These are phyloP conservation scores for Axinella damicornis DNA, from an alignment of 37 sponge, comb jelly and placozoan species.

Conservation along the genomic window DNA sequence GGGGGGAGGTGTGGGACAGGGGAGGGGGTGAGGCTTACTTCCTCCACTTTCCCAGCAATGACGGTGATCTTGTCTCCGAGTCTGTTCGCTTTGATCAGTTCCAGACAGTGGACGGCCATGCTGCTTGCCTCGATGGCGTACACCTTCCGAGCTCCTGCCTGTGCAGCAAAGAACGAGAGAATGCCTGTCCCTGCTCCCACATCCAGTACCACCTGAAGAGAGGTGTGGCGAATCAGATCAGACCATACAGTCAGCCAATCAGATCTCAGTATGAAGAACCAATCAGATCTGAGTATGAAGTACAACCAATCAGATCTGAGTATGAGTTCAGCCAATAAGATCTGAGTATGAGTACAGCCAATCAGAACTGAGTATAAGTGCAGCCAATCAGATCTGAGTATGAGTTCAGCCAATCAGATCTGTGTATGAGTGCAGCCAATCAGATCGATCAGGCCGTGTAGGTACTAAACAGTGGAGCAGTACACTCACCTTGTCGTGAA, in stretches of 20 bases:
- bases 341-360: neutral
- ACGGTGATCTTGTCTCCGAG: slow-evolving; percentile 77
- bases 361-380: neutral
- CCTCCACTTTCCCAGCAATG: slow-evolving; percentile 94
- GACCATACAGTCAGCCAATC: neutral
- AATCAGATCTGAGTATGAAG: neutral
- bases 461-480: neutral
- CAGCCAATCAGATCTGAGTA: neutral
- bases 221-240: neutral
- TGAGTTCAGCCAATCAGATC: neutral
- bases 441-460: neutral
- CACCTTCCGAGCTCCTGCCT: slow-evolving; percentile 91
- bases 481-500: slow-evolving; percentile 83
- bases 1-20: too few relatives aligned
- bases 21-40: slow-evolving; percentile 59
- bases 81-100: slow-evolving; percentile 71
- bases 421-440: neutral
- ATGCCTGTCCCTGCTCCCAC: slow-evolving; percentile 97
- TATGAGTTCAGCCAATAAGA: neutral
- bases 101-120: slow-evolving; percentile 76
- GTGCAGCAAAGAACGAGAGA: slow-evolving; percentile 95
- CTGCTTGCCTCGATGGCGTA: slow-evolving; percentile 94
- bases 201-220: slow-evolving; percentile 90
- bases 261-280: too few relatives aligned
- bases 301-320: too few relatives aligned